Evolutionary conservation across 2,888 invertebrate species (phyloP), one percentile per base, ranked within the genome.

Genomic region (Pristionchus entomophagus): DNA sequence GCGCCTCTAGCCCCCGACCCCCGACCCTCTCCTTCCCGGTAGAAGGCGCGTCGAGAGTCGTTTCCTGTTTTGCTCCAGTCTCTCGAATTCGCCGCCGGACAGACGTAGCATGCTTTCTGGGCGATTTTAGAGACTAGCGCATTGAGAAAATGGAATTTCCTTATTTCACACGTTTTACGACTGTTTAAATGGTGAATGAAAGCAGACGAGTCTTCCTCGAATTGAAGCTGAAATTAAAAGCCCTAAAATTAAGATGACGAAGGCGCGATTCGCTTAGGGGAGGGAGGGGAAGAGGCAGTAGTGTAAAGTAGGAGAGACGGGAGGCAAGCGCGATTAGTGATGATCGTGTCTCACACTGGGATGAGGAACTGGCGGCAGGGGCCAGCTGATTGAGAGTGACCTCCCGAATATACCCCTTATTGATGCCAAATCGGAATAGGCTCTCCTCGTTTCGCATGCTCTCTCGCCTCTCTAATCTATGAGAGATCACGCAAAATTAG

Each of bases 11-110:
- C 32, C 32, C 59, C 59, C 32, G 26, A 2, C 78, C 19, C 49
- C 49, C 12, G 19, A n/a, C 32, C 12, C 45, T 59, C 77, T 84
- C 59, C 26, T 38, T 65, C 59, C 51, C 41, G 65, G 65, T 22
- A 19, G 65, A 65, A 65, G 32, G 19, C 35, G 62, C 62, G 29
- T 12, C n/a, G n/a, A n/a, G 62, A n/a, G 65, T 35, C 73, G 41
- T 73, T 73, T 73, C 73, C 73, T 73, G 73, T 45, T 73, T 73
- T 73, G 65, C 65, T 22, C 35, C 45, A 45, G 45, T n/a, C 59
- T 59, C 29, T 32, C 59, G 59, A 59, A 59, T 29, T 29, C 14
- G 29, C 10, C 29, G 29, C 29, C 59, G n/a, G n/a, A n/a, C n/a
- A n/a, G n/a, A n/a, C n/a, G n/a, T n/a, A n/a, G n/a, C n/a, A n/a